phyloP scores from a whole-genome alignment of 2,797 vertebrate species.

The Myotis vivesi region DNA sequence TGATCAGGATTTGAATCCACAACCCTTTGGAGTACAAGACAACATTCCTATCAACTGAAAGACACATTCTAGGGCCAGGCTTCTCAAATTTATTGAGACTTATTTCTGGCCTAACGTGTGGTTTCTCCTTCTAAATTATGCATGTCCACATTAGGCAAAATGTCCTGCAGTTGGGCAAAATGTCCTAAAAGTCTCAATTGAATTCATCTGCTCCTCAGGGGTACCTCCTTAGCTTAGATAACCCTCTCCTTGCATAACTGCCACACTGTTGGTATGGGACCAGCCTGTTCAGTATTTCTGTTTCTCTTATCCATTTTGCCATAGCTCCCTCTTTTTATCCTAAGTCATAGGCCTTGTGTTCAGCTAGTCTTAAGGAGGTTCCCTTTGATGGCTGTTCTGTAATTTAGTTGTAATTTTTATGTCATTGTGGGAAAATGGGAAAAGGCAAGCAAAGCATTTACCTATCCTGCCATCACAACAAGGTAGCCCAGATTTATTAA shows the following conservation, averaged over 20 bases:
- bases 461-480: not conserved
- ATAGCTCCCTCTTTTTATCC: not conserved
- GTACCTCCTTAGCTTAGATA: not conserved
- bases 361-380: not conserved
- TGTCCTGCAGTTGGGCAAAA: not conserved
- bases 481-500: not conserved
- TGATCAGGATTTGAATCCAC: no score
- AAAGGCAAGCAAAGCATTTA: not conserved
- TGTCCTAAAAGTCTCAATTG: not conserved
- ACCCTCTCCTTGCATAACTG: not conserved
- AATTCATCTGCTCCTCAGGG: not conserved
- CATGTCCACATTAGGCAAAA: not conserved
- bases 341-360: not conserved
- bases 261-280: not conserved
- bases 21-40: no score
- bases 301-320: not conserved
- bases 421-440: not conserved
- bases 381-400: not conserved
- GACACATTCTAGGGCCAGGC: no score
- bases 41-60: no score
- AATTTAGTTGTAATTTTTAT: not conserved
- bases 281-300: not conserved
- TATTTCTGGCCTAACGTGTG: not conserved
- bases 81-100: no score
- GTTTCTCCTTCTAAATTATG: not conserved